A percentile compares a stretch with the other conserved stretches of the same genome.
These are phyloP conservation scores for Chrosomus eos DNA, from an alignment of 2,797 vertebrate species.

Conservation along the genomic window DNA sequence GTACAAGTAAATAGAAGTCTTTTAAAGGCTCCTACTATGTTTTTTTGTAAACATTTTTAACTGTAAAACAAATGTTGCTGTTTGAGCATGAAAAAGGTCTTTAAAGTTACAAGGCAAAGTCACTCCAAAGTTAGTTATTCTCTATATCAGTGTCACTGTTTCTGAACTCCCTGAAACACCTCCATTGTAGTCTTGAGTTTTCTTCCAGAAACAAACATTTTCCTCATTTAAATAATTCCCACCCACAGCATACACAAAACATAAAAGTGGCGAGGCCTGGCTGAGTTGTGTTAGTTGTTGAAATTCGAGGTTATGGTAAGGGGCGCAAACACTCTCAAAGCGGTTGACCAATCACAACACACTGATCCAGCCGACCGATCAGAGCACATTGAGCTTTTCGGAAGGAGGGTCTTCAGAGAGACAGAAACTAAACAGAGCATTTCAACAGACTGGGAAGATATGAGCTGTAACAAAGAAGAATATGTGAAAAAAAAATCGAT, in stretches of 20 bases:
- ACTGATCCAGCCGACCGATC: no score
- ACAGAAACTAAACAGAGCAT: neutral
- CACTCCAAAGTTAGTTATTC: no score
- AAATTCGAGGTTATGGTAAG: neutral
- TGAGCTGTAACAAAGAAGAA: neutral
- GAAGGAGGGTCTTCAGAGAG: no score
- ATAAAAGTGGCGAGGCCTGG: neutral
- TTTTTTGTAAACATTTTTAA: neutral
- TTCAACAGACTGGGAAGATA: neutral
- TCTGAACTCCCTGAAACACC: no score
- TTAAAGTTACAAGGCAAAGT: no score
- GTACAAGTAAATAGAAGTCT: neutral
- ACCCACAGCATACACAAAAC: neutral
- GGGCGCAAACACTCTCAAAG: neutral
- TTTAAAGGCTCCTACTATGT: neutral
- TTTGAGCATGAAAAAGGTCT: neutral
- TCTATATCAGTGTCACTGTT: no score
- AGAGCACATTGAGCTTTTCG: no score
- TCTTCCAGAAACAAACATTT: neutral
- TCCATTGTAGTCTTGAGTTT: neutral
- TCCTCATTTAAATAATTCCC: neutral
- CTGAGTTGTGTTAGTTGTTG: neutral
- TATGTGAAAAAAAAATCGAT: neutral
- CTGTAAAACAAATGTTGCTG: neutral
- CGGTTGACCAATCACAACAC: no score